Evolutionary conservation across 2,888 invertebrate species (phyloP), one percentile per base, ranked within the genome.

Genomic region (Drosophila infuscata): DNA sequence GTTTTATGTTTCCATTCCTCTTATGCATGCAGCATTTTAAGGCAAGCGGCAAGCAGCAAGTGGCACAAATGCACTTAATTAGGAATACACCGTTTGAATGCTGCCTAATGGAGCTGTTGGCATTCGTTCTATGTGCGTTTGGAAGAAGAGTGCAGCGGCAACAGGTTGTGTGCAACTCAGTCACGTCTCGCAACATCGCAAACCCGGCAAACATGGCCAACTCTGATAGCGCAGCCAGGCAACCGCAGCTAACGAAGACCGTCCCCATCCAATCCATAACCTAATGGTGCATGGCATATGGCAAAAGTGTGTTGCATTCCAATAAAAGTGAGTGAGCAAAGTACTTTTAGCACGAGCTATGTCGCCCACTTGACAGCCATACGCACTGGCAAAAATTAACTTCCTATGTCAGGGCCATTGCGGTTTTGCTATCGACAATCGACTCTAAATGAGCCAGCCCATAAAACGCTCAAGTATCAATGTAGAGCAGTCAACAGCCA

Each of bases 11-110:
- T 17, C 25, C 20, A 59, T 54, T 52, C 46, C 66, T 72, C 68
- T 83, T 77, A 86, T 72, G 62, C 70, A 76, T 85, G 84, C 73
- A 72, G 84, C 73, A 72, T 57, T 71, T 67, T 48, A 46, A 46
- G 9, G 68, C 61, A 51, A 54, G 54, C 58, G 51, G 54, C 58
- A 53, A 58, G 69, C 65, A 36, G 57, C 58, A 48, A 62, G 70
- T 65, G 38, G 57, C 78, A 89, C 74, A 83, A 87, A 78, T 81
- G 88, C 84, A 82, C 82, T 89, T 85, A 87, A 90, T 85, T 85
- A 78, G 87, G 78, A 62, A 79, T 82, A 63, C 76, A 76, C 32
- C 54, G 48, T 33, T 54, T 54, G 51, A 56, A 60, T 38, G 48
- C 70, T 63, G 58, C 64, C 83, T 74, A 85, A 82, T 85, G 74